These are phyloP conservation scores for Thryonomys swinderianus DNA, from an alignment of 2,113 vertebrate species.

Conservation along the genomic window DNA sequence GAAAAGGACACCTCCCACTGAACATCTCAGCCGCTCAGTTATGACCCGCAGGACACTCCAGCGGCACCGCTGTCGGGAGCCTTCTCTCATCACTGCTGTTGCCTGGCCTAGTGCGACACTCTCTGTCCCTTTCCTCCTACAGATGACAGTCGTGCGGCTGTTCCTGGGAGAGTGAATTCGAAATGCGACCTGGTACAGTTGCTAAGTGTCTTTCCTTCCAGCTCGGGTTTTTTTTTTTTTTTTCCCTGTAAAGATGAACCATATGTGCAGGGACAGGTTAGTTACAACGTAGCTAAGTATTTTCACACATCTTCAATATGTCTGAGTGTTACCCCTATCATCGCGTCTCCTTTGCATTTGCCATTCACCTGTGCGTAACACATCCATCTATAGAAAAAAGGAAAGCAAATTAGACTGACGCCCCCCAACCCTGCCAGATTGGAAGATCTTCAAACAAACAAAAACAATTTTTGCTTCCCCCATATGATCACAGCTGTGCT, in stretches of 20 bases:
- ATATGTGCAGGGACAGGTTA: conserved; percentile 39
- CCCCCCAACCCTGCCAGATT: neutral
- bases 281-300: conserved; percentile 14
- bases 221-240: neutral
- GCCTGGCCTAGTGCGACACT: neutral
- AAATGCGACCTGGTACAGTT: neutral
- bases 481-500: conserved; percentile 20
- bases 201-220: neutral
- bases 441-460: conserved; percentile 32
- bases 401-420: neutral
- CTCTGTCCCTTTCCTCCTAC: too few species aligned
- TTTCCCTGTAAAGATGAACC: conserved; percentile 26
- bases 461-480: neutral
- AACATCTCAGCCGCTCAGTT: neutral
- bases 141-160: neutral
- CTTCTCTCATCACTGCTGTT: neutral
- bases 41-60: neutral
- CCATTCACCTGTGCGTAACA: neutral
- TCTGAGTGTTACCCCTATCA: neutral
- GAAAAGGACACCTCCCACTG: neutral
- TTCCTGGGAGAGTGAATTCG: neutral
- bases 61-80: neutral
- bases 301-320: conserved; percentile 26
- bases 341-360: neutral
- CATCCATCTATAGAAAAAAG: neutral